Evolutionary conservation across 2,797 vertebrate genomes (phyloP).

Genomic region (Oreortyx pictus): DNA sequence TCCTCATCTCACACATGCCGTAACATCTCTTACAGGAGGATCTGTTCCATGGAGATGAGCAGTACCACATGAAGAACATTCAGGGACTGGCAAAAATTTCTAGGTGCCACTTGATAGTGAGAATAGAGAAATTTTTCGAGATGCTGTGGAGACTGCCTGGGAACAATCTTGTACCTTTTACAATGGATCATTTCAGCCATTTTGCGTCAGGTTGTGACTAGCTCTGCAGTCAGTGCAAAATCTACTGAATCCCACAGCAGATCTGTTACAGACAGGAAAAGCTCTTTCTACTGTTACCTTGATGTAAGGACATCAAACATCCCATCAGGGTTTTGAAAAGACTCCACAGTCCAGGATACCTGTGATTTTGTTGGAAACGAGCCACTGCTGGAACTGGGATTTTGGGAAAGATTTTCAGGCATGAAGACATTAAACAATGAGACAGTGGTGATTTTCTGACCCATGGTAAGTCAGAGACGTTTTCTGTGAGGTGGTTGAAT

Average conservation of each 20-base stretch:
- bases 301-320: background rate
- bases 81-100: background rate
- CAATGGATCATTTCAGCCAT: background rate
- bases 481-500: constrained; percentile 1
- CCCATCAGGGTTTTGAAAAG: background rate
- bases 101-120: background rate
- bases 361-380: background rate
- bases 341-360: background rate
- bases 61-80: background rate
- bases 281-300: background rate
- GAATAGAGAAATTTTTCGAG: background rate
- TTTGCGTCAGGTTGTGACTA: background rate
- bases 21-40: background rate
- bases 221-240: background rate
- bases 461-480: background rate
- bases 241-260: background rate
- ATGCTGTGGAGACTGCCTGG: background rate
- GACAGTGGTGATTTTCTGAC: background rate
- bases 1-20: background rate
- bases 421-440: background rate
- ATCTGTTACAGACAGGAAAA: background rate
- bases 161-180: background rate
- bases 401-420: background rate
- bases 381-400: background rate
- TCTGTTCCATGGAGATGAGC: background rate